Evolutionary conservation across 2,113 vertebrate genomes (phyloP), one percentile per base, ranked within the genome.

Genomic region (Grantiella picta): DNA sequence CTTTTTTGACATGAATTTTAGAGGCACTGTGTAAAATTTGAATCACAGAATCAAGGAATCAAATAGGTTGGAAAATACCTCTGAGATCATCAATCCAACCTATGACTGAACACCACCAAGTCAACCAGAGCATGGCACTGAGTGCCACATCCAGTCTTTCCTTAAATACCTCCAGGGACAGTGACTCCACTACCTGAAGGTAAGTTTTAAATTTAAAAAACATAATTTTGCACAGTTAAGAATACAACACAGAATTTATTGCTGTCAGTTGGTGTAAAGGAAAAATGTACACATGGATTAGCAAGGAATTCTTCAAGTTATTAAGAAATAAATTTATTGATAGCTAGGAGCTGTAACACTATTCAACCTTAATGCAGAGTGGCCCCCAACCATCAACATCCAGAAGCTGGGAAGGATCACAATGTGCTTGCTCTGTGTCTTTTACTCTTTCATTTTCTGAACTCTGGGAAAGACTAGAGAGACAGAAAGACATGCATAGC

Each of bases 361-460:
- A 65, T 73, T 16, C 27, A 88, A 20, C 10, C 14, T n/a, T 59
- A 65, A 28, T 52, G 31, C 14, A 72, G 33, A 33, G 83, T 70
- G 21, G 9, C 1, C 9, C 7, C 23, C 27, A 56, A 0, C 4
- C 31, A 36, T 12, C 2, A 4, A 15, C 1, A 4, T 44, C 25
- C 59, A 61, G 70, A 70, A 88, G 40, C 25, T 77, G 75, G 16
- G n/a, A 79, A 87, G 61, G 40, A 66, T 35, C 5, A 3, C 12
- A 4, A 1, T 9, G 8, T 63, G 33, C 29, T 73, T 20, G 3
- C 24, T 24, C 20, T n/a, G 5, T 80, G 47, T 54, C 29, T 80
- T 77, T 91, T 47, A 54, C 9, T 60, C 9, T 80, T 69, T 49
- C 6, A 29, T 35, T 73, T 90, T 86, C 66, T 81, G 21, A 70